Evolutionary conservation across 2,113 vertebrate genomes (phyloP).

Genomic region (Sinocyclocheilus anshuiensis): DNA sequence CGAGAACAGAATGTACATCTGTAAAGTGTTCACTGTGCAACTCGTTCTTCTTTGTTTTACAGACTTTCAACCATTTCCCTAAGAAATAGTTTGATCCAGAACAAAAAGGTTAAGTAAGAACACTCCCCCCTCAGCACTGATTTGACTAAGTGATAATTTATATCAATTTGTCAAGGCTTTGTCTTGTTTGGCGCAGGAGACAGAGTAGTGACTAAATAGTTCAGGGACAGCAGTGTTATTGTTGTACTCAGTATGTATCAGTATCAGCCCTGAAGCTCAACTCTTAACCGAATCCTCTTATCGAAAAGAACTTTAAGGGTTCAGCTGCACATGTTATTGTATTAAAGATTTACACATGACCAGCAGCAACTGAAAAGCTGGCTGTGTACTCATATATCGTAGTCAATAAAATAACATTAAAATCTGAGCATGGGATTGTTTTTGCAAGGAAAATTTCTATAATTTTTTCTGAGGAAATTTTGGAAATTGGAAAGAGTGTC

Average conservation of each 20-base stretch:
- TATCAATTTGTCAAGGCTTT: conserved; percentile 71
- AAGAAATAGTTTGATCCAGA: conserved; percentile 8
- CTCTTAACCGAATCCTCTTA: conserved; percentile 15
- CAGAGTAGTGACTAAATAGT: not conserved
- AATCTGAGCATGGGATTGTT: not conserved
- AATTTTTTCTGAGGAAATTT: too few relatives aligned
- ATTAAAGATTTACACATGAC: conserved; percentile 8
- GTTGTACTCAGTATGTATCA: not conserved
- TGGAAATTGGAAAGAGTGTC: too few relatives aligned
- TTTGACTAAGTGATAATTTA: conserved; percentile 72
- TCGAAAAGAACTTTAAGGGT: not conserved
- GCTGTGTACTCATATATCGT: not conserved
- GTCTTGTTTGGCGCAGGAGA: conserved; percentile 56
- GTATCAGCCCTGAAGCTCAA: conserved; percentile 4
- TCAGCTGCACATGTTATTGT: conserved; percentile 11
- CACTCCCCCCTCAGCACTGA: conserved; percentile 60
- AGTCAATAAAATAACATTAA: not conserved
- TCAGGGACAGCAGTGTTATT: not conserved
- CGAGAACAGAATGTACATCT: not conserved
- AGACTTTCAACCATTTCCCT: conserved; percentile 1
- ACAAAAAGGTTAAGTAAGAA: conserved; percentile 30
- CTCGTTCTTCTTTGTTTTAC: conserved; percentile 13
- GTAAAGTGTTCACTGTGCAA: not conserved
- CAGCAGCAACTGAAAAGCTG: not conserved
- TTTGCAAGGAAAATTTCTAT: too few relatives aligned